A percentile compares a stretch with the other conserved stretches of the same genome.
Conservation (phyloP, 2,888 invertebrate genomes). For the Mythimna impura region DNA sequence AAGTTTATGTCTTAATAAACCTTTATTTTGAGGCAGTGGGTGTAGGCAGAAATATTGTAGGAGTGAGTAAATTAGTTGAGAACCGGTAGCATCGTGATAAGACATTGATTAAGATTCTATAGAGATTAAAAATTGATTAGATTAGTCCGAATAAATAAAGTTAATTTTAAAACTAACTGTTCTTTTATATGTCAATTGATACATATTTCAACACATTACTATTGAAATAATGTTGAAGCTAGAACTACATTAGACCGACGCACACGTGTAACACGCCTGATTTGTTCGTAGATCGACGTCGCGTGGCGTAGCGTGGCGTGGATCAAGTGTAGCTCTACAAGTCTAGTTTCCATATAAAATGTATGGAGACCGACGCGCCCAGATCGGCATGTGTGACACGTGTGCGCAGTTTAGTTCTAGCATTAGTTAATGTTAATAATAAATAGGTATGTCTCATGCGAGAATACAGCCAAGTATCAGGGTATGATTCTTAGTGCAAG, state of each 20-base stretch:
- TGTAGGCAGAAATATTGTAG: constrained; percentile 25
- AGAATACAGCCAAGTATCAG: no score
- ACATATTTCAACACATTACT: neutral
- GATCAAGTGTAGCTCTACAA: no score
- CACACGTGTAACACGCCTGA: no score
- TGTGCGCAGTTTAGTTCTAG: no score
- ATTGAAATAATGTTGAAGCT: neutral
- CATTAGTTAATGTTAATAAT: neutral
- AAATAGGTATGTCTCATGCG: no score
- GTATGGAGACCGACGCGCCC: no score
- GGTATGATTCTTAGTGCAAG: no score
- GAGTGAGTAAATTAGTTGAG: constrained; percentile 25
- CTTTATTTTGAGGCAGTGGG: constrained; percentile 42
- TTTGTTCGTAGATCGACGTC: no score
- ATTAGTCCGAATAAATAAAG: constrained; percentile 2
- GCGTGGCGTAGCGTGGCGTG: no score
- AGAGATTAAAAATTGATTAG: constrained; percentile 32
- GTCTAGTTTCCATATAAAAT: no score
- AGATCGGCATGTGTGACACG: no score
- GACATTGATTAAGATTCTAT: constrained; percentile 12
- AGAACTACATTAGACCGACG: no score
- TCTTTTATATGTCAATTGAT: neutral
- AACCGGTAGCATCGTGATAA: constrained; percentile 43
- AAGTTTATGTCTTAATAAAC: constrained; percentile 55
- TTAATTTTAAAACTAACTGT: neutral